Evolutionary conservation across 2,797 vertebrate species (phyloP).

Genomic region (Epinephelus awoara): DNA sequence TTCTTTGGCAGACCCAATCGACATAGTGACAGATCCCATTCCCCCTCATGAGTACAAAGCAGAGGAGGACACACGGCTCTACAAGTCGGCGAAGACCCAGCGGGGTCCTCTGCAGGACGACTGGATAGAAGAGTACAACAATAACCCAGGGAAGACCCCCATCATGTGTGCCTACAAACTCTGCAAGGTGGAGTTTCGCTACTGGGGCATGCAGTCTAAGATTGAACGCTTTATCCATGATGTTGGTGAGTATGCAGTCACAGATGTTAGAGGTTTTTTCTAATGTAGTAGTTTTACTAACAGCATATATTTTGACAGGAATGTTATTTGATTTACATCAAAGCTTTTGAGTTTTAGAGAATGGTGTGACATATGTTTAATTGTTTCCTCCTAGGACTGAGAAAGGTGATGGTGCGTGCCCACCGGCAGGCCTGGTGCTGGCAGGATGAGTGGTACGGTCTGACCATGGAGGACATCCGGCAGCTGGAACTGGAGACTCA

Average conservation of each 20-base stretch:
- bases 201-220: constrained; percentile 99
- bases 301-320: background rate
- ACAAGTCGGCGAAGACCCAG: constrained; percentile 93
- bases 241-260: constrained; percentile 87
- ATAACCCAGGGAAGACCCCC: constrained; percentile 87
- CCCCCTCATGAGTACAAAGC: constrained; percentile 94
- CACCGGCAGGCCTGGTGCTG: constrained; percentile 99
- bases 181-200: constrained; percentile 99
- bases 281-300: background rate
- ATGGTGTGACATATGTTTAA: background rate
- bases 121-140: constrained; percentile 94
- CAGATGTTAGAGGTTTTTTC: background rate
- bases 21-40: constrained; percentile 97
- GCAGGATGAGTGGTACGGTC: constrained; percentile 99
- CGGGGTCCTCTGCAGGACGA: constrained; percentile 94
- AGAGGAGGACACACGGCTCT: constrained; percentile 96
- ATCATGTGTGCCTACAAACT: constrained; percentile 99
- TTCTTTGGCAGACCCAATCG: constrained; percentile 91
- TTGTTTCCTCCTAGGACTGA: constrained; percentile 84
- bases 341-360: background rate
- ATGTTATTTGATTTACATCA: background rate
- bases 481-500: constrained; percentile 97
- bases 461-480: constrained; percentile 97
- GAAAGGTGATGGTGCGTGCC: constrained; percentile 98
- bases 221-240: constrained; percentile 99